A percentile compares a stretch with the other conserved stretches of the same genome.
Conservation (phyloP, 2,888 invertebrate genomes). For the Yponomeuta malinellus region DNA sequence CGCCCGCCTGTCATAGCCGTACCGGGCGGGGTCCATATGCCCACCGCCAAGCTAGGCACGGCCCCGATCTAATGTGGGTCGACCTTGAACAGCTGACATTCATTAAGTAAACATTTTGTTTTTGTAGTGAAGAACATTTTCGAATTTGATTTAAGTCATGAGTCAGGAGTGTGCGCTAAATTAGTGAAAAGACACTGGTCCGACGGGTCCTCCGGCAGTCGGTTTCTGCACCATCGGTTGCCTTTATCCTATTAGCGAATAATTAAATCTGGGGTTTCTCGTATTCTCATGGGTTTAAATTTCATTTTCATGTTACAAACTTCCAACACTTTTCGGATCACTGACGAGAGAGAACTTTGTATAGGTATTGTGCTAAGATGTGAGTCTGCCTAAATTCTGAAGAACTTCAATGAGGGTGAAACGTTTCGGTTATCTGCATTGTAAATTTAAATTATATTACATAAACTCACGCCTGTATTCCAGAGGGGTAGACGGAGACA, state of each 20-base stretch:
- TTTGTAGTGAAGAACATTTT: too few relatives aligned
- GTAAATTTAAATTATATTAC: too few relatives aligned
- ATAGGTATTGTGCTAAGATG: neutral
- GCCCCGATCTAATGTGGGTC: neutral
- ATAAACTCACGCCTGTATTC: too few relatives aligned
- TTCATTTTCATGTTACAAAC: slow-evolving; percentile 43
- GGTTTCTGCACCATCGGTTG: slow-evolving; percentile 49
- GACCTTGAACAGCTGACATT: too few relatives aligned
- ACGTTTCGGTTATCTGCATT: too few relatives aligned
- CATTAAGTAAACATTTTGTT: too few relatives aligned
- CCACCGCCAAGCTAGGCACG: too few relatives aligned
- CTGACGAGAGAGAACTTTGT: neutral
- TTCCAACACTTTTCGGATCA: slow-evolving; percentile 25
- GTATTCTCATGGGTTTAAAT: slow-evolving; percentile 43
- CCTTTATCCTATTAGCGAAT: slow-evolving; percentile 57
- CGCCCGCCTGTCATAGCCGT: too few relatives aligned
- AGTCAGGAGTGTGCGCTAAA: neutral
- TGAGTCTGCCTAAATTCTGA: neutral
- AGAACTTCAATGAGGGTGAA: too few relatives aligned
- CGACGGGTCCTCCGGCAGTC: slow-evolving; percentile 25
- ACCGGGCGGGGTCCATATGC: too few relatives aligned
- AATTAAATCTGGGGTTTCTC: slow-evolving; percentile 52
- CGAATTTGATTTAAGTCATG: too few relatives aligned
- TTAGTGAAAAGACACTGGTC: neutral
- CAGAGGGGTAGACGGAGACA: too few relatives aligned